Base-by-base conservation (phyloP, 2,113 vertebrate genomes). In the Thomomys bottae region DNA sequence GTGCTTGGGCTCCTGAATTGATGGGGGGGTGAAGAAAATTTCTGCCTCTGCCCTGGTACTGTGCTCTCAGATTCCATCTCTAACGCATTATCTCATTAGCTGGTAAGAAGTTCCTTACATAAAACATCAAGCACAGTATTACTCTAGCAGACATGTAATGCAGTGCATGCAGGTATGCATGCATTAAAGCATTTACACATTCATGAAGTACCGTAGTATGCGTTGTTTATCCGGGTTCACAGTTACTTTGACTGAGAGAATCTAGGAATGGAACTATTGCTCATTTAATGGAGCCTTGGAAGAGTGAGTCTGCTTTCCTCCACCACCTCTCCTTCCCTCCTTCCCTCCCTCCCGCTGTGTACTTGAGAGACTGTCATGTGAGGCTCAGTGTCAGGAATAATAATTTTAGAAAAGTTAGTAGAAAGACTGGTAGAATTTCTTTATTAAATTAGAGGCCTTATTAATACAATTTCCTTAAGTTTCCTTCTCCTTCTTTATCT, bases 311-410 rank as follows among this genome's bases (percentile, higher is more conserved):
- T 38, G 24, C 67, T n/a, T 54, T 64, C 7, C 26, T 1, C 28
- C 2, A 3, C 59, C n/a, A n/a, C n/a, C n/a, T n/a, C n/a, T n/a
- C n/a, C n/a, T 45, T 54, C 0, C 6, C 17, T 30, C 9, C 10
- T 34, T n/a, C 18, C 2, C 45, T 42, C 49, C 15, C 14, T 64
- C 6, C 9, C 59, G 8, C 59, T 86, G 20, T 45, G 42, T 84
- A 45, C 76, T 89, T 89, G 2, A 68, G 21, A 75, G 30, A 68
- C 2, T 61, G 40, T 61, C 26, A 82, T 79, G 84, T 89, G 18
- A 10, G 2, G 6, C 4, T 92, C n/a, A 57, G 14, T 79, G 76
- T 49, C 21, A 89, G 45, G 20, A 54, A 54, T 54, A 14, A 15
- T 54, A 54, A 54, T 24, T 61, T 61, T 24, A 61, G 26, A n/a